phyloP scores from a whole-genome alignment of 2,113 vertebrate species.

The Mormoops blainvillei region DNA sequence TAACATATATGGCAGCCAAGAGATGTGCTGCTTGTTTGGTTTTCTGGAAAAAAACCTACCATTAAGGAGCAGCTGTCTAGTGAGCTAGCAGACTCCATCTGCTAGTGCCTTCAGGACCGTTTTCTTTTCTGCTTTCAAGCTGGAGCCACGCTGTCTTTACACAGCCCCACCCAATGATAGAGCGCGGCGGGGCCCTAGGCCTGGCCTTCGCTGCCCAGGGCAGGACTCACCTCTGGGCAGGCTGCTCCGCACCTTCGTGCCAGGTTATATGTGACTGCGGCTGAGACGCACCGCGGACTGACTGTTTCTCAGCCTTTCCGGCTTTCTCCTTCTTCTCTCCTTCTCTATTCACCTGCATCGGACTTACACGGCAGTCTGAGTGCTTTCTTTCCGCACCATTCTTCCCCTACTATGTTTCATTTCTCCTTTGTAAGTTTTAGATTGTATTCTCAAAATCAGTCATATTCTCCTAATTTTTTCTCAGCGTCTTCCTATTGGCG shows the following conservation, averaged over 20 bases:
- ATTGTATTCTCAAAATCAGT: not conserved
- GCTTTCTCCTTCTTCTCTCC: not conserved
- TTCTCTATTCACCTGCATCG: not conserved
- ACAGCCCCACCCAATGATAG: not conserved
- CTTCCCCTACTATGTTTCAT: not conserved
- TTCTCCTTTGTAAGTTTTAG: not conserved
- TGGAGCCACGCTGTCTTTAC: not conserved
- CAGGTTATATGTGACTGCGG: not conserved
- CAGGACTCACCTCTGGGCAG: not conserved
- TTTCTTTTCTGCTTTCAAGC: not conserved
- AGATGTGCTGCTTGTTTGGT: not conserved
- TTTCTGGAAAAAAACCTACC: not conserved
- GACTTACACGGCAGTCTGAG: not conserved
- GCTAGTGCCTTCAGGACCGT: accelerated
- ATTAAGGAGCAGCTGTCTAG: not conserved
- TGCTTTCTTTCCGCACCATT: not conserved
- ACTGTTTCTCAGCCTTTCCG: accelerated
- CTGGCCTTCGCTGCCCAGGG: not conserved
- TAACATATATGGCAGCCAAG: not conserved
- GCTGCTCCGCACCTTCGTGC: not conserved
- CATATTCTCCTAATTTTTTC: not conserved
- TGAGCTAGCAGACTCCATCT: not conserved
- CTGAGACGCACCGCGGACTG: not conserved
- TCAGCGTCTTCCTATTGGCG: not conserved
- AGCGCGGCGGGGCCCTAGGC: accelerated